Percentiles rank a stretch among this genome's conserved stretches.
Conservation (phyloP, 2,888 invertebrate species). For the Tryphoninae sp. region DNA sequence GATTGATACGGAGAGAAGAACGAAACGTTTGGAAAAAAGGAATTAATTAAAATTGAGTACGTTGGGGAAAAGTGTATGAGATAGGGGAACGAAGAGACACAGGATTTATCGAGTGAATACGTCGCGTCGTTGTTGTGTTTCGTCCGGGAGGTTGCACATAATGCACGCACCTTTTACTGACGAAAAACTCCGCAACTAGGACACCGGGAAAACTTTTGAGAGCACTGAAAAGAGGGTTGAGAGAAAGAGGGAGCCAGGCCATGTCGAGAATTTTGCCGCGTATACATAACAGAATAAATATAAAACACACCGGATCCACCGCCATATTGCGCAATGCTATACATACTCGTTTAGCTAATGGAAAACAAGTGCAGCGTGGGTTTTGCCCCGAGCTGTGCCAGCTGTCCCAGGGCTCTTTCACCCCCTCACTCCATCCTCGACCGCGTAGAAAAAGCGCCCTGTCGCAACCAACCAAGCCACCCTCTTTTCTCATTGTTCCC, state of each 20-base stretch:
- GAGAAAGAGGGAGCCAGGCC: constrained; percentile 13
- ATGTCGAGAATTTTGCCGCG: constrained; percentile 41
- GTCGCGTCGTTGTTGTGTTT: constrained; percentile 14
- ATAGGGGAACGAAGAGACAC: constrained; percentile 9
- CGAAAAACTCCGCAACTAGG: constrained; percentile 44
- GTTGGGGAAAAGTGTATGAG: neutral
- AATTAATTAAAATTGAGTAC: neutral
- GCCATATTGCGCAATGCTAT: constrained; percentile 54
- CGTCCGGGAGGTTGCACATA: constrained; percentile 35
- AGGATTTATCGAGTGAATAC: constrained; percentile 24
- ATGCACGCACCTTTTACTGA: constrained; percentile 43
- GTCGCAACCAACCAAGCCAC: neutral
- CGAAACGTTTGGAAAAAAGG: no score
- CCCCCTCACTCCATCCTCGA: neutral
- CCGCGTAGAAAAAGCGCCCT: constrained; percentile 12
- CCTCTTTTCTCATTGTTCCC: constrained; percentile 14
- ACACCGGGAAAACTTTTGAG: constrained; percentile 28
- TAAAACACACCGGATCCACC: constrained; percentile 13
- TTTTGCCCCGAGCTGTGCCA: constrained; percentile 49
- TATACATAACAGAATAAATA: constrained; percentile 41
- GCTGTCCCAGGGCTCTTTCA: constrained; percentile 30
- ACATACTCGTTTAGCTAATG: constrained; percentile 69
- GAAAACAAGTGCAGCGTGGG: constrained; percentile 66
- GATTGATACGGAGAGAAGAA: no score
- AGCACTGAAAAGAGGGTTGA: constrained; percentile 27